Evolutionary conservation across 2,113 vertebrate genomes (phyloP).

Genomic region (Hiodon alosoides): DNA sequence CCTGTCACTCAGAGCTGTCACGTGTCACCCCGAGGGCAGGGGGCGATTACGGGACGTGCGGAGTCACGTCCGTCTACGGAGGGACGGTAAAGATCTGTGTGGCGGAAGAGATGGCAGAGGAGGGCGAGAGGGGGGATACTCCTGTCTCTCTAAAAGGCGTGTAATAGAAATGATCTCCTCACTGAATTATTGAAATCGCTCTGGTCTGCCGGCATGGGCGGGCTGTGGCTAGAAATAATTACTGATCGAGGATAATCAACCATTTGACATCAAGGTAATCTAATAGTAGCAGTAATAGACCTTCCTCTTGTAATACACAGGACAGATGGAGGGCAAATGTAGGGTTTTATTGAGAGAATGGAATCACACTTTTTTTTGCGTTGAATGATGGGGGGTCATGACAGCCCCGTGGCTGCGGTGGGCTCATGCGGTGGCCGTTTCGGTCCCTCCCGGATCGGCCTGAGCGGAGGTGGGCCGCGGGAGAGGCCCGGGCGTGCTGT

Average conservation of each 20-base stretch:
- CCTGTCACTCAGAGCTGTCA: no score
- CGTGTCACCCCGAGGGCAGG: no score
- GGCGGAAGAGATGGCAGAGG: not conserved
- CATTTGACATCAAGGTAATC: conserved; percentile 23
- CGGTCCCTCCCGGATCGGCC: no score
- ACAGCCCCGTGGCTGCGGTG: no score
- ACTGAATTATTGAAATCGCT: conserved; percentile 29
- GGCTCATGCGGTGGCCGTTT: no score
- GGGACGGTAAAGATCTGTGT: not conserved
- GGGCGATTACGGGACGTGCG: no score
- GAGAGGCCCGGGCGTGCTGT: no score
- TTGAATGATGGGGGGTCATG: no score
- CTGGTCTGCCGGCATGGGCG: conserved; percentile 3
- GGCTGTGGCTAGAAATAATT: conserved; percentile 13
- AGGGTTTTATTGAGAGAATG: no score
- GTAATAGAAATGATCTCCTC: conserved; percentile 30
- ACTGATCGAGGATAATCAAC: conserved; percentile 19
- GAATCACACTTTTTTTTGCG: no score
- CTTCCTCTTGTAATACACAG: conserved; percentile 1
- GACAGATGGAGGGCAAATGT: no score
- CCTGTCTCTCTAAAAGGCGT: conserved; percentile 21
- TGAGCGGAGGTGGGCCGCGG: no score
- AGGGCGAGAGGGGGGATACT: not conserved
- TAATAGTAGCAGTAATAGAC: conserved; percentile 16
- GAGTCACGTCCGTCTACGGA: not conserved